Conservation (phyloP, 2,888 invertebrate genomes). For the Eristalinus aeneus region DNA sequence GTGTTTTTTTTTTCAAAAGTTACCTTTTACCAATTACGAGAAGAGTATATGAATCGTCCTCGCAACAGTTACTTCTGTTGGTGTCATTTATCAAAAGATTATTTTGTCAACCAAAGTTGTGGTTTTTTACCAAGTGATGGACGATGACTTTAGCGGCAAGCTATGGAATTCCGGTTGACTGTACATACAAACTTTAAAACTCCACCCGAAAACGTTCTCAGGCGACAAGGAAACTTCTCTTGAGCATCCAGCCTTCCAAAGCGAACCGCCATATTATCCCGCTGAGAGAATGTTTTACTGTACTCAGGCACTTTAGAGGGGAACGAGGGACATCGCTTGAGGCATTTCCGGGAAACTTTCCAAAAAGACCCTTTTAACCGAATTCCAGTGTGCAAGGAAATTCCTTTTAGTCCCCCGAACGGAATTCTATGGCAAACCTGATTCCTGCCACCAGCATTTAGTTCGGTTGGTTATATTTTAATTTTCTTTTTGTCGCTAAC, state of each 20-base stretch:
- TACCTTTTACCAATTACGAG: constrained; percentile 48
- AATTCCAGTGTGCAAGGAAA: constrained; percentile 70
- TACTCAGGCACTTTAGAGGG: constrained; percentile 41
- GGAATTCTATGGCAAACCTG: constrained; percentile 57
- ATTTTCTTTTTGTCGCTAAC: constrained; percentile 30
- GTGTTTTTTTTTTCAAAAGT: constrained; percentile 50
- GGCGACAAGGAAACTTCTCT: constrained; percentile 58
- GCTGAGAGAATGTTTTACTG: constrained; percentile 63
- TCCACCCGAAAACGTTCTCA: constrained; percentile 35
- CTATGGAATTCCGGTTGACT: constrained; percentile 59
- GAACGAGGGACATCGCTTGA: constrained; percentile 57
- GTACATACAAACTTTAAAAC: constrained; percentile 62
- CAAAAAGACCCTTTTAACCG: constrained; percentile 67
- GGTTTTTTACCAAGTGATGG: constrained; percentile 62
- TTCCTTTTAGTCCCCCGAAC: constrained; percentile 64
- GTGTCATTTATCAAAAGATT: constrained; percentile 72
- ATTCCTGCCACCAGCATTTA: constrained; percentile 57
- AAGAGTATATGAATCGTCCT: constrained; percentile 44
- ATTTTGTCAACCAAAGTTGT: constrained; percentile 69
- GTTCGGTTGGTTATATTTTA: constrained; percentile 47
- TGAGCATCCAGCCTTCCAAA: constrained; percentile 51
- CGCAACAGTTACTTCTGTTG: constrained; percentile 62
- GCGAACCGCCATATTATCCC: constrained; percentile 62
- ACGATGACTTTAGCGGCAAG: constrained; percentile 56
- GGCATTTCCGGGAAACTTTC: constrained; percentile 68